A percentile compares a stretch with the other conserved stretches of the same genome.
phyloP scores from a whole-genome alignment of 2,113 vertebrate genomes.

The Seriola rivoliana region DNA sequence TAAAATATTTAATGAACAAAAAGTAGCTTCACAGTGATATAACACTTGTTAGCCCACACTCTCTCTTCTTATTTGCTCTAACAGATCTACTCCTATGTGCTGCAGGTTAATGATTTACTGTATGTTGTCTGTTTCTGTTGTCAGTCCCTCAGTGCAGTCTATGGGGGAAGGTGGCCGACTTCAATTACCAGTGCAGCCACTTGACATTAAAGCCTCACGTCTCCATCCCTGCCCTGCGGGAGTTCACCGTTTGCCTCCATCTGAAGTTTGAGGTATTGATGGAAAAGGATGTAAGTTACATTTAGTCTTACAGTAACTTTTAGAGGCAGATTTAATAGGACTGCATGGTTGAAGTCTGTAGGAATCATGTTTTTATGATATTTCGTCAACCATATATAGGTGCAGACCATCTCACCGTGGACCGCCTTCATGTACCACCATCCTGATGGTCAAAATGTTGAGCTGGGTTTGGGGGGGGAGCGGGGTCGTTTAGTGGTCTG shows the following conservation, averaged over 20 bases:
- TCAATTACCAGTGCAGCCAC: conserved; percentile 67
- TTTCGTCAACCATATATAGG: conserved; percentile 25
- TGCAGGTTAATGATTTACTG: not conserved
- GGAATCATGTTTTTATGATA: not conserved
- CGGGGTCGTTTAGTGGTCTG: conserved; percentile 73
- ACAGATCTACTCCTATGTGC: not conserved
- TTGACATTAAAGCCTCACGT: conserved; percentile 71
- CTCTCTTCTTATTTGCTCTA: not conserved
- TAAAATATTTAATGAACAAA: not conserved
- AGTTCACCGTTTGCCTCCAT: conserved; percentile 86
- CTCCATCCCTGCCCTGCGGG: conserved; percentile 81
- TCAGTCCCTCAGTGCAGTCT: conserved; percentile 71
- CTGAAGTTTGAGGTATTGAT: conserved; percentile 65
- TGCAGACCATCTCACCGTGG: conserved; percentile 56
- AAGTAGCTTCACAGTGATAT: not conserved
- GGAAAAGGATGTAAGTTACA: not conserved
- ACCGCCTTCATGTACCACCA: conserved; percentile 86
- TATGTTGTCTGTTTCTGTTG: not conserved
- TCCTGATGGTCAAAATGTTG: conserved; percentile 37
- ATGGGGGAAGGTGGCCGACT: conserved; percentile 83
- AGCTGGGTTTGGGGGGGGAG: conserved; percentile 82
- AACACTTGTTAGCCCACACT: not conserved
- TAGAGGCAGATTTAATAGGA: not conserved
- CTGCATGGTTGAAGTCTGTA: not conserved
- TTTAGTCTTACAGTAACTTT: not conserved